Evolutionary conservation across 2,113 vertebrate species (phyloP), one percentile per base, ranked within the genome.

Genomic region (Argyrosomus japonicus): DNA sequence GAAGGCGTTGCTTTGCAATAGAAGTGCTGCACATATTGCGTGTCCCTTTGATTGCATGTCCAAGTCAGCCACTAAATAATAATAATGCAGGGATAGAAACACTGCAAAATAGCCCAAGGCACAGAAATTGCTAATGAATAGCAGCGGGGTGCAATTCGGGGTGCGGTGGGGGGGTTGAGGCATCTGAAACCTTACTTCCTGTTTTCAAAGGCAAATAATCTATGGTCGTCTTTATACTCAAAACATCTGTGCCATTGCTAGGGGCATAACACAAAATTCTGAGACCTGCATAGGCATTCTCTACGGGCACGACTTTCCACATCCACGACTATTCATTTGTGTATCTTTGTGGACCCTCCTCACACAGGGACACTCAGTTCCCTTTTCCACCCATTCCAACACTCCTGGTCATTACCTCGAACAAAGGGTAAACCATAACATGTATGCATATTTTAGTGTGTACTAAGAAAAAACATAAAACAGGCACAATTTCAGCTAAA

Each of bases 121-220:
- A 89, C 70, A 87, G 80, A 86, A 92, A 93, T 90, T 93, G 88
- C 90, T 95, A 94, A 95, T 94, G 91, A 94, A 92, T 83, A 92
- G 86, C 91, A 94, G 91, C 83, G 27, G 89, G 89, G 93, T 91
- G 91, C 84, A 86, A 67, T 81, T 79, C 43, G 67, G 67, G 83
- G 48, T 78, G 60, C 58, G n/a, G 21, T 62, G 40, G 58, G 60
- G 60, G 69, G 82, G 65, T 75, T 68, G 79, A 81, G 68, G 68
- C 57, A 77, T 75, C 40, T 67, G 51, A 84, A 87, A 82, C 77
- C 84, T 60, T 63, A 77, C 69, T 83, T 87, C 75, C 29, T 81
- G 50, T 85, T 90, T 90, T 89, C 80, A 91, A 81, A 81, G 72
- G 68, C 80, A 87, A 82, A 87, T 53, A 76, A 79, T 85, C 67